A percentile compares a stretch with the other conserved stretches of the same genome.
phyloP scores from a whole-genome alignment of 1,140 invertebrate genomes.

The Drosophila kanapiae region DNA sequence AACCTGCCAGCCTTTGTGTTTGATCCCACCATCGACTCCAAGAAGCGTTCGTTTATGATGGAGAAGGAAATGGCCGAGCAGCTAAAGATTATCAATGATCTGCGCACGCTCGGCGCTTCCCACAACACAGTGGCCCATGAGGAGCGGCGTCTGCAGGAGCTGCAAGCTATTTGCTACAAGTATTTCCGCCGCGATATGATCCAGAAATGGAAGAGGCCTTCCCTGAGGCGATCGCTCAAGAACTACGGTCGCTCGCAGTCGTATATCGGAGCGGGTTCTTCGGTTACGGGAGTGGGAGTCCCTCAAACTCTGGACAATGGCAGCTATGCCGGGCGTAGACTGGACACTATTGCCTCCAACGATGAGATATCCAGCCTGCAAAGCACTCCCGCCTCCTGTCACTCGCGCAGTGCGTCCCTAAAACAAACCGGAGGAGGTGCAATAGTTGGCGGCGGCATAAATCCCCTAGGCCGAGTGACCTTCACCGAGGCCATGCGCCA shows the following conservation, averaged over 20 bases:
- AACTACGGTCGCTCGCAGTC: constrained; percentile 80
- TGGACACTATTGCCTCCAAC: constrained; percentile 82
- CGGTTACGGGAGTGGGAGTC: constrained; percentile 18
- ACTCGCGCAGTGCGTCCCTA: constrained; percentile 91
- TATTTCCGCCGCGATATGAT: constrained; percentile 89
- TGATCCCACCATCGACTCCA: constrained; percentile 94
- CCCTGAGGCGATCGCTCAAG: constrained; percentile 74
- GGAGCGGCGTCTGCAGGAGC: constrained; percentile 94
- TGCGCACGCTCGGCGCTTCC: constrained; percentile 95
- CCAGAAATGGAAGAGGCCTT: constrained; percentile 82
- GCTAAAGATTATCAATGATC: constrained; percentile 96
- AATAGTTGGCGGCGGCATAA: constrained; percentile 5
- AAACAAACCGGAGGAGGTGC: constrained; percentile 85
- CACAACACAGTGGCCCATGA: constrained; percentile 96
- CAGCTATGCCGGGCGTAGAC: constrained; percentile 61
- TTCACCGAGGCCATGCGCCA: constrained; percentile 86
- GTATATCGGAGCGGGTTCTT: constrained; percentile 64
- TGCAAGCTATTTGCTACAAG: constrained; percentile 96
- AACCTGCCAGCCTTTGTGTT: constrained; percentile 94
- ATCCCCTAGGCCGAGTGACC: constrained; percentile 66
- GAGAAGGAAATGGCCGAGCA: constrained; percentile 99
- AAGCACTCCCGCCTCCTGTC: constrained; percentile 89
- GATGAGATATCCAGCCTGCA: constrained; percentile 87
- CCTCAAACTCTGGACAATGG: constrained; percentile 67
- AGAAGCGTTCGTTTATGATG: constrained; percentile 95